These are phyloP conservation scores for Polymixis lichenea DNA, from an alignment of 2,888 invertebrate species.

Conservation along the genomic window DNA sequence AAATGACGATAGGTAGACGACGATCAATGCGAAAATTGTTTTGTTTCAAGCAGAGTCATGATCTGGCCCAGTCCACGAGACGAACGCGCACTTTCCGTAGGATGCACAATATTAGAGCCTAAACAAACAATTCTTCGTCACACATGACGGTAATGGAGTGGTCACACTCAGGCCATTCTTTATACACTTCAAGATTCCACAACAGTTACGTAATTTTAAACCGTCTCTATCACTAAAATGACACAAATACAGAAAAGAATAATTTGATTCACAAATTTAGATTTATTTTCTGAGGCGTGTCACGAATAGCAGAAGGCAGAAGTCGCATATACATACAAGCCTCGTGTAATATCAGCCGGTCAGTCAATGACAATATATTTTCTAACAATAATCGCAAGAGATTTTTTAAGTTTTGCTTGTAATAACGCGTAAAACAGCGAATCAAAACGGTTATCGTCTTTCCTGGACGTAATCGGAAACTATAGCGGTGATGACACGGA, in stretches of 20 bases:
- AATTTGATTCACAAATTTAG: constrained; percentile 89
- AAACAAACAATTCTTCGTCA: constrained; percentile 91
- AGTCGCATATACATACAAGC: constrained; percentile 91
- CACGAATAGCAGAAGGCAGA: constrained; percentile 90
- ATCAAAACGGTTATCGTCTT: constrained; percentile 83
- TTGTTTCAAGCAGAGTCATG: constrained; percentile 89
- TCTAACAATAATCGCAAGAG: constrained; percentile 85
- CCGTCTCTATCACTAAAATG: constrained; percentile 89
- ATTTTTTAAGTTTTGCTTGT: constrained; percentile 82
- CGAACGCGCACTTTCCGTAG: constrained; percentile 88
- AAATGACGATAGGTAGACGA: constrained; percentile 88
- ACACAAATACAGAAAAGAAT: constrained; percentile 88
- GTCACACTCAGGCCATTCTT: constrained; percentile 90
- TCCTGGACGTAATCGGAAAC: constrained; percentile 84
- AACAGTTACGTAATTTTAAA: constrained; percentile 91
- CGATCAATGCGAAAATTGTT: constrained; percentile 89
- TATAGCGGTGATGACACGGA: constrained; percentile 89
- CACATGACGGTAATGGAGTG: constrained; percentile 90
- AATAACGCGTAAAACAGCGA: constrained; percentile 84
- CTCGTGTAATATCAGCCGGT: constrained; percentile 91
- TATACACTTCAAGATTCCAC: constrained; percentile 90
- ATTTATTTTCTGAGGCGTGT: constrained; percentile 91
- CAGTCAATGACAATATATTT: constrained; percentile 91
- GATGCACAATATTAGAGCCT: constrained; percentile 90
- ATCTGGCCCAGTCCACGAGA: constrained; percentile 88